Conservation (phyloP, 2,888 invertebrate genomes). For the Leptinotarsa juncta region DNA sequence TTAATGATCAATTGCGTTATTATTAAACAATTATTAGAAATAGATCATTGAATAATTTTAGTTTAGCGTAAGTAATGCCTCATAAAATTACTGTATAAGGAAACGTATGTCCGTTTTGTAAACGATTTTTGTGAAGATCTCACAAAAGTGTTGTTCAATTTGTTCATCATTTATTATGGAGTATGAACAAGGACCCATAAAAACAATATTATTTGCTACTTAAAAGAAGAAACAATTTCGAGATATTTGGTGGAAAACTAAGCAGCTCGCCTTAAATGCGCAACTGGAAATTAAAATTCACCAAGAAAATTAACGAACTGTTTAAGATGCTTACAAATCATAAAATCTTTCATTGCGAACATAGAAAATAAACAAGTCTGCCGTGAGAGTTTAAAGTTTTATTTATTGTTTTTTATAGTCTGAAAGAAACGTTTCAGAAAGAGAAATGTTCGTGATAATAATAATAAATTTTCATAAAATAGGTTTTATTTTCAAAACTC, state of each 20-base stretch:
- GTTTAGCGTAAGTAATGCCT: too few relatives aligned
- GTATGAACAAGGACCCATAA: too few relatives aligned
- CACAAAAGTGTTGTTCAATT: neutral
- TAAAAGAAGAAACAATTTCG: neutral
- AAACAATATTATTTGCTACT: too few relatives aligned
- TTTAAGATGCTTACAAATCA: conserved; percentile 5
- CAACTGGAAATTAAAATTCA: neutral
- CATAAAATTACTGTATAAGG: too few relatives aligned
- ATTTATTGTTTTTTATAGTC: neutral
- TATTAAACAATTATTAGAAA: too few relatives aligned
- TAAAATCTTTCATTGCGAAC: neutral
- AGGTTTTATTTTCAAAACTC: neutral
- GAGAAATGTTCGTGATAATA: neutral
- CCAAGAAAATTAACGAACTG: neutral
- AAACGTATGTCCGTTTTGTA: too few relatives aligned
- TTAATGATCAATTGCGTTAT: too few relatives aligned
- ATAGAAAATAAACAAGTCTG: conserved; percentile 6
- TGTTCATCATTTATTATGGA: neutral
- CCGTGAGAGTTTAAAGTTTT: neutral
- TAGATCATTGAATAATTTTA: too few relatives aligned
- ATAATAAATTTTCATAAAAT: neutral
- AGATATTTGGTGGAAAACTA: neutral
- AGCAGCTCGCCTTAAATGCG: neutral
- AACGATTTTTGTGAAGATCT: too few relatives aligned
- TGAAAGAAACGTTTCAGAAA: neutral